phyloP scores from a whole-genome alignment of 2,113 vertebrate species.

The Aphyosemion australe region DNA sequence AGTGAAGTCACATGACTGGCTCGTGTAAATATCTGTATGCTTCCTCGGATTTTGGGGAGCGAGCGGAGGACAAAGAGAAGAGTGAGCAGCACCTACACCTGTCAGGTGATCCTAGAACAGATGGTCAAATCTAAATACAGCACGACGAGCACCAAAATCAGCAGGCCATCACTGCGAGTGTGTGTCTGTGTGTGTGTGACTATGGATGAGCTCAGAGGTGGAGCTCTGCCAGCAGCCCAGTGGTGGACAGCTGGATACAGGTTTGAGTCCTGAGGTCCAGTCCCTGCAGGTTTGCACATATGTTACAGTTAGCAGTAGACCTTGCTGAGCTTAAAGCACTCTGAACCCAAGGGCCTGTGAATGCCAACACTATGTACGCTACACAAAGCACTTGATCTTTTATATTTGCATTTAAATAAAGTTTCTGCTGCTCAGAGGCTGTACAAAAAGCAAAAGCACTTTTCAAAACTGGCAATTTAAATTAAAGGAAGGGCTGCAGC shows the following conservation, averaged over 20 bases:
- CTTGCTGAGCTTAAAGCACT: conserved; percentile 21
- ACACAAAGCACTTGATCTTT: not conserved
- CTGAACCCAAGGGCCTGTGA: not conserved
- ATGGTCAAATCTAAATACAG: conserved; percentile 70
- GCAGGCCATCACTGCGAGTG: conserved; percentile 38
- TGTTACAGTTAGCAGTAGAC: conserved; percentile 43
- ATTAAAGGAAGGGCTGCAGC: not conserved
- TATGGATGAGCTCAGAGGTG: conserved; percentile 61
- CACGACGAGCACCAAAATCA: conserved; percentile 39
- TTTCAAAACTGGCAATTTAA: not conserved
- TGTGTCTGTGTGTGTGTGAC: conserved; percentile 29
- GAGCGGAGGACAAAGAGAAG: conserved; percentile 44
- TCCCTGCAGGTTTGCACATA: conserved; percentile 34
- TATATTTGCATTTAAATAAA: not conserved
- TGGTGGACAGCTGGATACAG: conserved; percentile 58
- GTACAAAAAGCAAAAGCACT: not conserved
- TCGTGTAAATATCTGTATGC: conserved; percentile 10
- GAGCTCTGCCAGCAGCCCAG: conserved; percentile 60
- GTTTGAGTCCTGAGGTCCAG: conserved; percentile 45
- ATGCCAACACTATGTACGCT: not conserved
- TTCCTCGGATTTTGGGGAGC: not conserved
- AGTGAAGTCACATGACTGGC: not conserved
- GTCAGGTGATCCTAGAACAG: conserved; percentile 71
- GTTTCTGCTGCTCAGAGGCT: not conserved
- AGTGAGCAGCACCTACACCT: conserved; percentile 58